These are phyloP conservation scores for Agapornis canus DNA, from an alignment of 2,797 vertebrate species.

Conservation along the genomic window DNA sequence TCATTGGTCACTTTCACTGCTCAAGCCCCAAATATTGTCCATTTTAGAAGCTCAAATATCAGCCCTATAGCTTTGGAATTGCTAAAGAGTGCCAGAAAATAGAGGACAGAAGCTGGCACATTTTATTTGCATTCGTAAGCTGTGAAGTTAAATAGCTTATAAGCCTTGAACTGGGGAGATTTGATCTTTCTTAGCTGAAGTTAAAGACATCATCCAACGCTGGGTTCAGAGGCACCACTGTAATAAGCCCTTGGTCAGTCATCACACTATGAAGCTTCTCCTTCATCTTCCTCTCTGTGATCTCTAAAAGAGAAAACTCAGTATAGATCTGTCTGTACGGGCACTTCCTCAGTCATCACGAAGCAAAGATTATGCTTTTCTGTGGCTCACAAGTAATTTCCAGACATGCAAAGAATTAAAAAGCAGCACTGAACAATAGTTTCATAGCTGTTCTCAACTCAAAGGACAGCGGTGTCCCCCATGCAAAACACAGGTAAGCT, in stretches of 20 bases:
- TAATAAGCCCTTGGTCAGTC: not conserved
- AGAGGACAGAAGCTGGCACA: not conserved
- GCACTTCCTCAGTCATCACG: not conserved
- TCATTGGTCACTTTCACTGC: not conserved
- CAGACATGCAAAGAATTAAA: not conserved
- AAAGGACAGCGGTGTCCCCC: not conserved
- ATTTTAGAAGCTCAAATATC: conserved; percentile 27
- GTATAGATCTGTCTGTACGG: not conserved
- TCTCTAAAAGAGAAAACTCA: not conserved
- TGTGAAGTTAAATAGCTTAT: not conserved
- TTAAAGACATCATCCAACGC: not conserved
- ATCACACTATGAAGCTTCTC: not conserved
- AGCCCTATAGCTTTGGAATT: not conserved
- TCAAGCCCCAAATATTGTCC: not conserved
- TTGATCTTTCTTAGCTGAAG: not conserved
- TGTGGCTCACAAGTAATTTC: not conserved
- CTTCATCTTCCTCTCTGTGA: not conserved
- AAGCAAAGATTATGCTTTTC: not conserved
- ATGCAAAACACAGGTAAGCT: not conserved
- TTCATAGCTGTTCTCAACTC: not conserved
- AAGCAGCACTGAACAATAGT: not conserved
- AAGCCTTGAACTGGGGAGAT: not conserved
- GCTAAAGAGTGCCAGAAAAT: conserved; percentile 3
- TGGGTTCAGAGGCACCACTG: not conserved
- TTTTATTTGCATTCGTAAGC: not conserved